Evolutionary conservation across 53 echinoderm and acorn worm genomes (phyloP).

Genomic region (Henricia sp.): DNA sequence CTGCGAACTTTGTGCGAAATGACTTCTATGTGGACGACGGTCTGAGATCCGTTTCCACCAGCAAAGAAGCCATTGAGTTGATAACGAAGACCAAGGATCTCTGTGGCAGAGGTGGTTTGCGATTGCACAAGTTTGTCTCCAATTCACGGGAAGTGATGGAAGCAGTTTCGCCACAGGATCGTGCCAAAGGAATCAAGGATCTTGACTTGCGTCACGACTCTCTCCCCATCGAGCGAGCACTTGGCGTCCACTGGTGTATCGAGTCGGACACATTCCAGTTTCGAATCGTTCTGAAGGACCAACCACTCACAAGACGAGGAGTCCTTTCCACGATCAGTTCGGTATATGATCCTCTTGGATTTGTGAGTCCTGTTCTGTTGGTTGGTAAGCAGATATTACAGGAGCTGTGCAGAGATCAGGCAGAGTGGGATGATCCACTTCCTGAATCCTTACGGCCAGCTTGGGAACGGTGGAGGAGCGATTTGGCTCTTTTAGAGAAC

Average conservation of each 20-base stretch:
- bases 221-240: conserved; percentile 61
- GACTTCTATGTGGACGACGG: conserved; percentile 80
- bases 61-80: conserved; percentile 9
- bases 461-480: conserved; percentile 45
- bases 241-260: conserved; percentile 72
- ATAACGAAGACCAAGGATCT: conserved; percentile 41
- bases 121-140: conserved; percentile 71
- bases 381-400: conserved; percentile 75
- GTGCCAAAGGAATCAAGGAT: conserved; percentile 45
- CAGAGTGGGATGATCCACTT: conserved; percentile 73
- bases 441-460: conserved; percentile 39
- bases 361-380: conserved; percentile 60
- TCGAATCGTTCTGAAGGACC: conserved; percentile 58
- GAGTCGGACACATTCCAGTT: conserved; percentile 76
- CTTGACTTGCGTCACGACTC: conserved; percentile 40
- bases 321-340: conserved; percentile 69
- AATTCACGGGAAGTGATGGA: conserved; percentile 71
- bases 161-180: conserved; percentile 54
- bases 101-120: conserved; percentile 65
- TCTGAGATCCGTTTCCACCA: conserved; percentile 50
- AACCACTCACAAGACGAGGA: conserved; percentile 65
- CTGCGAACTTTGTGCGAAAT: conserved; percentile 52
- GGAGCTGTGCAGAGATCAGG: conserved; percentile 47
- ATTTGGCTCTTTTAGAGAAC: conserved; percentile 18
- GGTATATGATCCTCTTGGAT: conserved; percentile 73